Evolutionary conservation across 2,888 invertebrate species (phyloP).

Genomic region (Druceiella hillmani): DNA sequence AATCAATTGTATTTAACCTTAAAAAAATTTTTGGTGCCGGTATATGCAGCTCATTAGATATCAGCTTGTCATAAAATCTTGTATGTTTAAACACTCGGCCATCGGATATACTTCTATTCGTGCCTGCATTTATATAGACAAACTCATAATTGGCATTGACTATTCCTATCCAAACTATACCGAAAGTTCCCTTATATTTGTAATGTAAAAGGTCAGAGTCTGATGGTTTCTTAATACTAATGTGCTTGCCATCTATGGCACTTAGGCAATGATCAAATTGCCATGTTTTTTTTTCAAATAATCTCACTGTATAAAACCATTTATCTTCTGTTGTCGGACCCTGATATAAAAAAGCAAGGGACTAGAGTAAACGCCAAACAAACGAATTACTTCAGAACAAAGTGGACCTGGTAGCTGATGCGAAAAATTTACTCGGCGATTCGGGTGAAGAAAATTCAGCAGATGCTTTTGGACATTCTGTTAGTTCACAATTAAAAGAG

Average conservation of each 20-base stretch:
- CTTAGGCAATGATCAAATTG: constrained; percentile 20
- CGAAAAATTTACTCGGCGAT: not conserved
- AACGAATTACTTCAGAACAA: constrained; percentile 16
- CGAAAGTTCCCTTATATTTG: constrained; percentile 19
- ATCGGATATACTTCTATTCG: constrained; percentile 19
- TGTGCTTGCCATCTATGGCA: constrained; percentile 22
- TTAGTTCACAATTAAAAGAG: not conserved
- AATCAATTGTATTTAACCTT: constrained; percentile 7
- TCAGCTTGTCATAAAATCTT: constrained; percentile 11
- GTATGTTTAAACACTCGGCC: constrained; percentile 16
- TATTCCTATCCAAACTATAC: constrained; percentile 18
- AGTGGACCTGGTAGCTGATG: constrained; percentile 13
- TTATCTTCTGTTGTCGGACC: too few species aligned
- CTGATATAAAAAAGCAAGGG: too few species aligned
- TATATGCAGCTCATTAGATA: constrained; percentile 9
- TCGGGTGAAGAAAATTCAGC: not conserved
- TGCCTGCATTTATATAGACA: constrained; percentile 19
- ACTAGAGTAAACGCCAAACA: too few species aligned
- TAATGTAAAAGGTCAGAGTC: constrained; percentile 13
- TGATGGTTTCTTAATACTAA: constrained; percentile 17
- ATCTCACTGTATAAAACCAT: too few species aligned
- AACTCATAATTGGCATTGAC: constrained; percentile 24
- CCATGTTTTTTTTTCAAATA: too few species aligned
- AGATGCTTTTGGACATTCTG: not conserved
- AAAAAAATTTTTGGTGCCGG: constrained; percentile 5